Percentiles rank a stretch among this genome's conserved stretches.
phyloP scores from a whole-genome alignment of 1,140 invertebrate genomes.

The Chymomyza costata region DNA sequence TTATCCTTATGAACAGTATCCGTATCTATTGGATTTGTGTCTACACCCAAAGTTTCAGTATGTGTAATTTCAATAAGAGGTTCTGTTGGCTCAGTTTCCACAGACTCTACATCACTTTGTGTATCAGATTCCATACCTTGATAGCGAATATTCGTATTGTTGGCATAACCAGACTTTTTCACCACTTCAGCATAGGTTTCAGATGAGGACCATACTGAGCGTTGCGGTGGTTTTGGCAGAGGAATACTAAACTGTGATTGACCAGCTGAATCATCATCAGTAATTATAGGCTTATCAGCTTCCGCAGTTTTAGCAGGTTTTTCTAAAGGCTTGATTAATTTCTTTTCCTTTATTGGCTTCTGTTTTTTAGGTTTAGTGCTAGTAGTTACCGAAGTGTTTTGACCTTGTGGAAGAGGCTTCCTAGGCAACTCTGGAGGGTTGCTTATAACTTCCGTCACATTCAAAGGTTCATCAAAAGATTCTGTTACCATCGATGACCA shows the following conservation, averaged over 20 bases:
- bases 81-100: not conserved
- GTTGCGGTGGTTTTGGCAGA: constrained; percentile 28
- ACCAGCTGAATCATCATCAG: too few species aligned
- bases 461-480: not conserved
- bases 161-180: constrained; percentile 55
- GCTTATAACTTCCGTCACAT: too few species aligned
- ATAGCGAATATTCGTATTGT: constrained; percentile 57
- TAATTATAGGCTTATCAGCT: too few species aligned
- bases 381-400: too few species aligned
- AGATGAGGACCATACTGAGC: constrained; percentile 58
- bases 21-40: too few species aligned
- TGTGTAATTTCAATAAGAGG: not conserved
- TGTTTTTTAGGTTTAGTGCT: not conserved
- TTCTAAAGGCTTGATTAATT: not conserved
- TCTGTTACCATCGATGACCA: constrained; percentile 25
- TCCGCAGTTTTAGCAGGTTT: constrained; percentile 8
- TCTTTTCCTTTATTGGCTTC: constrained; percentile 14
- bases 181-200: constrained; percentile 73
- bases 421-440: too few species aligned
- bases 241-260: constrained; percentile 33
- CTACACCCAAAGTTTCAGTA: too few species aligned
- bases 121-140: constrained; percentile 11
- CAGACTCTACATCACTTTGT: not conserved
- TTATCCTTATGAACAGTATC: not conserved
- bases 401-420: too few species aligned